These are phyloP conservation scores for Aratinga solstitialis DNA, from an alignment of 2,797 vertebrate genomes.

Conservation along the genomic window DNA sequence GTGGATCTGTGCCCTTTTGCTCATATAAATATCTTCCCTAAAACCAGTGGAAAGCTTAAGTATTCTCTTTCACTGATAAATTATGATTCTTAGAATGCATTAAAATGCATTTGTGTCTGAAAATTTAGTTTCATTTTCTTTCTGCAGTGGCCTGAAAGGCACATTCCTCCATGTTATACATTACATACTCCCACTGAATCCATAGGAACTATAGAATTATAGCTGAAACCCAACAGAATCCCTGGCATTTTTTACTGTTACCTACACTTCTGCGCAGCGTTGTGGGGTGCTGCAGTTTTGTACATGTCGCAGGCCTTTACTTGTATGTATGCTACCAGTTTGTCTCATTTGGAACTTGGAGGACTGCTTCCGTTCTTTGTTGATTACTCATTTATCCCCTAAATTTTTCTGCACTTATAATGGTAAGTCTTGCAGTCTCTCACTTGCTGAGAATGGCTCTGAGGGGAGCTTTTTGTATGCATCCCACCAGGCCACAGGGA, in stretches of 20 bases:
- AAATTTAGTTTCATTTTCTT: background rate
- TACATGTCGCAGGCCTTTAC: background rate
- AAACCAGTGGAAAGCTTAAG: background rate
- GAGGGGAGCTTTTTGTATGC: background rate
- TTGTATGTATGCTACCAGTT: background rate
- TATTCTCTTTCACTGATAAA: background rate
- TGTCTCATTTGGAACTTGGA: background rate
- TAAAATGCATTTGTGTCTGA: background rate
- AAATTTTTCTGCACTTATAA: background rate
- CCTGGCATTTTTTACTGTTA: accelerated
- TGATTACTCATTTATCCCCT: background rate
- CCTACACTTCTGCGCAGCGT: background rate
- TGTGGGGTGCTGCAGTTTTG: background rate
- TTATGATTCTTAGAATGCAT: background rate
- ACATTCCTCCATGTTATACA: background rate
- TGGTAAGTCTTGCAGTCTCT: background rate
- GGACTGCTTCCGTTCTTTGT: background rate
- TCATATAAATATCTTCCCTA: background rate
- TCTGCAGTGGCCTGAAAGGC: background rate
- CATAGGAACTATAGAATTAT: background rate
- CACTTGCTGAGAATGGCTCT: background rate
- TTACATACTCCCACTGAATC: accelerated
- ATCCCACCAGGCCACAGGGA: background rate
- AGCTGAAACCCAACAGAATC: background rate
- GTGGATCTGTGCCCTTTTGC: background rate